Evolutionary conservation across 23 tunicate species (phyloP).

Genomic region (Oikopleura vanhoeffeni): DNA sequence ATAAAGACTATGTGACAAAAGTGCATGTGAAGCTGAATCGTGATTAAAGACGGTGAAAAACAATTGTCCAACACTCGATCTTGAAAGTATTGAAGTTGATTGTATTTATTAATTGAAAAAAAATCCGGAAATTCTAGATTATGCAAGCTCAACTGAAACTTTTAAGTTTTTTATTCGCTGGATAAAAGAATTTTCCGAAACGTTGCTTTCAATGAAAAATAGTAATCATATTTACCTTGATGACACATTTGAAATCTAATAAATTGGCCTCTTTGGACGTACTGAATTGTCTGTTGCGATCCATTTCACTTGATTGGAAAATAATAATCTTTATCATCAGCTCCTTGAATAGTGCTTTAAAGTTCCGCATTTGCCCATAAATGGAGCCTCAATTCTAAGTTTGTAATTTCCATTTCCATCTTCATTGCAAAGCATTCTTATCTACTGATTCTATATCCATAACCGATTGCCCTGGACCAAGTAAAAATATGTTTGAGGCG

Average conservation of each 20-base stretch:
- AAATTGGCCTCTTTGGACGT: neutral
- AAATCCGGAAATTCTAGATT: neutral
- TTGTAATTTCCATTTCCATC: neutral
- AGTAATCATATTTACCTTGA: too few species aligned
- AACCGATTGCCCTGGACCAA: neutral
- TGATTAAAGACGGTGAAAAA: too few species aligned
- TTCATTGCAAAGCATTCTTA: neutral
- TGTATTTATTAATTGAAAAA: too few species aligned
- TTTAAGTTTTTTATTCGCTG: neutral
- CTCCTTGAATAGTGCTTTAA: too few species aligned
- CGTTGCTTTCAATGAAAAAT: neutral
- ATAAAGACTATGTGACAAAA: too few species aligned
- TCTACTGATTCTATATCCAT: neutral
- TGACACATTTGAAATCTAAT: neutral
- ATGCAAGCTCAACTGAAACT: neutral
- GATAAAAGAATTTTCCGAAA: neutral
- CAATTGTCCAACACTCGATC: too few species aligned
- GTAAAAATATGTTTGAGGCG: neutral
- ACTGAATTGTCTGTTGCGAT: too few species aligned
- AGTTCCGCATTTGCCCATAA: constrained; percentile 6
- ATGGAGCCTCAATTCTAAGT: neutral
- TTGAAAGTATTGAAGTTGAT: too few species aligned
- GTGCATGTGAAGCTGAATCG: too few species aligned
- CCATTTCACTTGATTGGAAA: too few species aligned
- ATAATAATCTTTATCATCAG: too few species aligned